A percentile compares a stretch with the other conserved stretches of the same genome.
phyloP scores from a whole-genome alignment of 2,113 vertebrate species.

The Procavia capensis region DNA sequence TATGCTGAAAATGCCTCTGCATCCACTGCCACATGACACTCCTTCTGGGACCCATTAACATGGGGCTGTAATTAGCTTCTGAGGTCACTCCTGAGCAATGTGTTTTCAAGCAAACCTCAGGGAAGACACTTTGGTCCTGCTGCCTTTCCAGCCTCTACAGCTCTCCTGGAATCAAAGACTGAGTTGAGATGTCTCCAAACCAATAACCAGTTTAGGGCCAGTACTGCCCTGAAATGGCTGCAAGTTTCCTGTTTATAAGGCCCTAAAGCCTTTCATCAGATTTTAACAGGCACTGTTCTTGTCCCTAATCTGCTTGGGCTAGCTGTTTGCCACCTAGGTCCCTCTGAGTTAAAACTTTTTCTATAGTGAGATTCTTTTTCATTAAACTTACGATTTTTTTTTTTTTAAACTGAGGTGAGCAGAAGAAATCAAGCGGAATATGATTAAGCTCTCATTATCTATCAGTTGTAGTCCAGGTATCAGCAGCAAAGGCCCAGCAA shows the following conservation, averaged over 20 bases:
- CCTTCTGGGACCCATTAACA: conserved; percentile 52
- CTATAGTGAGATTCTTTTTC: not conserved
- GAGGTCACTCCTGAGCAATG: conserved; percentile 37
- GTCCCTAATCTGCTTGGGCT: not conserved
- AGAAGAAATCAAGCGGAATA: not conserved
- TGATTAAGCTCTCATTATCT: conserved; percentile 2
- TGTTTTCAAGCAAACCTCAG: conserved; percentile 66
- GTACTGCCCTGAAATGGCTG: not conserved
- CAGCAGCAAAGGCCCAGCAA: conserved; percentile 27
- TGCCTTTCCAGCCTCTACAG: not conserved
- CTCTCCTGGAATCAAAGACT: conserved; percentile 34
- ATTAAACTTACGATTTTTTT: conserved; percentile 9
- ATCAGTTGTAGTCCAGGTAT: not conserved
- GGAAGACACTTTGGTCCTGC: not conserved
- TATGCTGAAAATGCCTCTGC: conserved; percentile 33
- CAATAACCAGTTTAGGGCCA: not conserved
- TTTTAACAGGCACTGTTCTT: not conserved
- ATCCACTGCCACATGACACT: not conserved
- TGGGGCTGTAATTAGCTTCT: not conserved
- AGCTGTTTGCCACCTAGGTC: not conserved
- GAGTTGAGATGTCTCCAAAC: not conserved
- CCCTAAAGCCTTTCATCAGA: not conserved
- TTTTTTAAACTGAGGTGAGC: not conserved
- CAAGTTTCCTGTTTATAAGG: not conserved
- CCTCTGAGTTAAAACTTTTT: not conserved